phyloP scores from a whole-genome alignment of 1,140 invertebrate species.

The Drosophila lini region DNA sequence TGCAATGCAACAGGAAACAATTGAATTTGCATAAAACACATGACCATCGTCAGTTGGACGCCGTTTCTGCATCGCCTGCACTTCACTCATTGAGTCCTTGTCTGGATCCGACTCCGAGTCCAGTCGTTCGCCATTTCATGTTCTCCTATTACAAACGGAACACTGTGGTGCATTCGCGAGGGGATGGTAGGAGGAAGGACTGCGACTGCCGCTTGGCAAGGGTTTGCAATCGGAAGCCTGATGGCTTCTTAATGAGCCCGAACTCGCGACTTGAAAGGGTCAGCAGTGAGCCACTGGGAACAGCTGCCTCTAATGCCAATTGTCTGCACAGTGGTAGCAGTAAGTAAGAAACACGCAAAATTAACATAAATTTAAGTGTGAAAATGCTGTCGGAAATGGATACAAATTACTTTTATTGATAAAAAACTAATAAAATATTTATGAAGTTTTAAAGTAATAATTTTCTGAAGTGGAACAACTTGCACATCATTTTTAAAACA shows the following conservation, averaged over 20 bases:
- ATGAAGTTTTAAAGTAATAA: too few species aligned
- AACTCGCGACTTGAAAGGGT: slow-evolving; percentile 51
- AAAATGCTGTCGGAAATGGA: not conserved
- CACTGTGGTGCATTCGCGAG: not conserved
- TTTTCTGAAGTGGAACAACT: too few species aligned
- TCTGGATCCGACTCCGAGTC: not conserved
- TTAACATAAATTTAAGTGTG: not conserved
- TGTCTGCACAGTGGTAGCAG: slow-evolving; percentile 27
- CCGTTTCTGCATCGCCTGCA: slow-evolving; percentile 43
- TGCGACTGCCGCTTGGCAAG: slow-evolving; percentile 28
- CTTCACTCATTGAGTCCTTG: slow-evolving; percentile 43
- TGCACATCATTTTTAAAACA: too few species aligned
- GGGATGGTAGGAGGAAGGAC: not conserved
- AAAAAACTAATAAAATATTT: too few species aligned
- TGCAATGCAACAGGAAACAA: slow-evolving; percentile 79
- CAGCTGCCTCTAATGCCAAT: slow-evolving; percentile 51
- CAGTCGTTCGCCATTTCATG: slow-evolving; percentile 15
- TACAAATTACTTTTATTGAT: too few species aligned
- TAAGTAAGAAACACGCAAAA: too few species aligned
- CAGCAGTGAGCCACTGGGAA: slow-evolving; percentile 20
- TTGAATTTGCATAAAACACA: slow-evolving; percentile 81
- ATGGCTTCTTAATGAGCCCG: slow-evolving; percentile 75
- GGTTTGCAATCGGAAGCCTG: slow-evolving; percentile 49
- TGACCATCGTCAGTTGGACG: slow-evolving; percentile 60
- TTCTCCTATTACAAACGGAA: slow-evolving; percentile 21